Conservation (phyloP, 1,140 invertebrate genomes). For the Drosophila subobscura region DNA sequence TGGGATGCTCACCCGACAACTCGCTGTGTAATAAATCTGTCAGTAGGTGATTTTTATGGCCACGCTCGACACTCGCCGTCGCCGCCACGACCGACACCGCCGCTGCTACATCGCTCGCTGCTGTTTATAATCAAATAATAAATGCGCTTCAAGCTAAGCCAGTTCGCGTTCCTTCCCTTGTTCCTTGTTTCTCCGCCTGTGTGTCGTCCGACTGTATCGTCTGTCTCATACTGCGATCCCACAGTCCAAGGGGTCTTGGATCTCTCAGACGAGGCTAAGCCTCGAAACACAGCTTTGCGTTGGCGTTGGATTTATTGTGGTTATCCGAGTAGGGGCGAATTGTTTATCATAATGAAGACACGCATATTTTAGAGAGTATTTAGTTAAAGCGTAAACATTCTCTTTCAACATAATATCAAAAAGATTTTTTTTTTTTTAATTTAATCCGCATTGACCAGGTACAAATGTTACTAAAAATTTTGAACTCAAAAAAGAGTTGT, state of each 20-base stretch:
- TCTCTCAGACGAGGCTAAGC: conserved; percentile 10
- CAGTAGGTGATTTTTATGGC: conserved; percentile 82
- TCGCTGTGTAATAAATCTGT: conserved; percentile 79
- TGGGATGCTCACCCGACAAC: conserved; percentile 35
- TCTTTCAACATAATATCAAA: conserved; percentile 12
- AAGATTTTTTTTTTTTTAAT: too few species aligned
- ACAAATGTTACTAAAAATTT: too few species aligned
- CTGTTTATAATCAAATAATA: conserved; percentile 81
- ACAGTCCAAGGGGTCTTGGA: background rate
- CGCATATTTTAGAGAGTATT: conserved; percentile 67
- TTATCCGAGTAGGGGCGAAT: conserved; percentile 58
- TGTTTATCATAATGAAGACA: conserved; percentile 74
- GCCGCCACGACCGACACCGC: conserved; percentile 16
- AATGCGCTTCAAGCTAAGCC: conserved; percentile 69
- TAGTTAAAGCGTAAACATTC: conserved; percentile 61
- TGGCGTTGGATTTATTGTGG: conserved; percentile 69
- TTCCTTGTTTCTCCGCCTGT: too few species aligned
- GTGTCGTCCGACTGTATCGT: too few species aligned
- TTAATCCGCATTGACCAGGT: too few species aligned
- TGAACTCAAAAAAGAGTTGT: too few species aligned
- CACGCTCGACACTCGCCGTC: conserved; percentile 71
- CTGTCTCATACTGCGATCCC: too few species aligned
- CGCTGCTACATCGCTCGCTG: conserved; percentile 50
- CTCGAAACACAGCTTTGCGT: conserved; percentile 44
- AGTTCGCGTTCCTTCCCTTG: conserved; percentile 11